phyloP scores from a whole-genome alignment of 2,888 invertebrate species.

The Sceliomorpha sp. region DNA sequence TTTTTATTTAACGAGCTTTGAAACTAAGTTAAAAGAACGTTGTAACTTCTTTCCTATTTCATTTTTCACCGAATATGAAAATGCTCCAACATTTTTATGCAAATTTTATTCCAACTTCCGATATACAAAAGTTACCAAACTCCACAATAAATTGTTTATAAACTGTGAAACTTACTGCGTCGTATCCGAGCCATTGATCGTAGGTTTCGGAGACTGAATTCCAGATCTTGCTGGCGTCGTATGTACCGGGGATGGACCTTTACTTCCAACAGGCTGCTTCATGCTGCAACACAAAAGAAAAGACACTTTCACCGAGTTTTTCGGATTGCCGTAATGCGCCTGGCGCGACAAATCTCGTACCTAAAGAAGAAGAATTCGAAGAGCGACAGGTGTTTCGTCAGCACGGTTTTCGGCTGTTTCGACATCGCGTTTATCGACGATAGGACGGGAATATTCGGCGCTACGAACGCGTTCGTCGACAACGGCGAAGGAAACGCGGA shows the following conservation, averaged over 20 bases:
- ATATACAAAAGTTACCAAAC: too few relatives aligned
- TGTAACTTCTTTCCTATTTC: too few relatives aligned
- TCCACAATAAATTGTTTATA: conserved; percentile 7
- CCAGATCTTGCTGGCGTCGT: conserved; percentile 75
- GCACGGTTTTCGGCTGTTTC: conserved; percentile 32
- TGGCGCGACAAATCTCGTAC: conserved; percentile 6
- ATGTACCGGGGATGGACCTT: conserved; percentile 75
- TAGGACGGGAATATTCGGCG: neutral
- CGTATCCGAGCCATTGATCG: conserved; percentile 74
- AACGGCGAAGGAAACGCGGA: neutral
- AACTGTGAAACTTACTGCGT: conserved; percentile 62
- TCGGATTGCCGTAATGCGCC: neutral
- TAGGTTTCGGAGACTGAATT: conserved; percentile 77
- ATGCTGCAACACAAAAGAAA: conserved; percentile 64
- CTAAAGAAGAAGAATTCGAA: conserved; percentile 51
- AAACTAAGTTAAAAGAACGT: too few relatives aligned
- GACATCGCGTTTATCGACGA: conserved; percentile 26
- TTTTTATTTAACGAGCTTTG: too few relatives aligned
- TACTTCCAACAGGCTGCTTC: conserved; percentile 74
- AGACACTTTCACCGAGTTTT: neutral
- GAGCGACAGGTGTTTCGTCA: conserved; percentile 46
- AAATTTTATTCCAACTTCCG: too few relatives aligned
- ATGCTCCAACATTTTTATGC: too few relatives aligned
- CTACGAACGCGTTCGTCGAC: conserved; percentile 12
- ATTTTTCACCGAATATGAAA: too few relatives aligned